A percentile compares a stretch with the other conserved stretches of the same genome.
Evolutionary conservation across 2,888 invertebrate species (phyloP).

Genomic region (Panzeria rudis): DNA sequence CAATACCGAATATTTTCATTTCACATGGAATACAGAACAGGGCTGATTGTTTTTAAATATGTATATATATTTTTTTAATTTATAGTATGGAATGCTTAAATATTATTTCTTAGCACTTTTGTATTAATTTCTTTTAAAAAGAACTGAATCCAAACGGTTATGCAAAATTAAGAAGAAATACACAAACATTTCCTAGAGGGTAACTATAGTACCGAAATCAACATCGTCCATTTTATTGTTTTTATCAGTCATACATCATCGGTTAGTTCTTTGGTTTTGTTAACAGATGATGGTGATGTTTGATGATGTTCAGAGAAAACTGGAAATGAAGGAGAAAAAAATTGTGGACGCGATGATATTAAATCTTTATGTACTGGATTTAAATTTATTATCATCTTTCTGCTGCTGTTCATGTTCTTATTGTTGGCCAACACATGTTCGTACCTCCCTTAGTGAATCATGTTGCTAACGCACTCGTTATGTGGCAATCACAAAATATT

Average conservation of each 20-base stretch:
- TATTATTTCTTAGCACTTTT: too few species aligned
- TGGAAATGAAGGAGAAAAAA: neutral
- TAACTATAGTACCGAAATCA: neutral
- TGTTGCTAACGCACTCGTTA: neutral
- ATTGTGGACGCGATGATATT: conserved; percentile 5
- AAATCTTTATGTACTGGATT: conserved; percentile 41
- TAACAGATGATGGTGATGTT: conserved; percentile 47
- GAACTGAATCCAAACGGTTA: neutral
- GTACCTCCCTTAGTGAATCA: neutral
- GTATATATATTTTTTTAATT: too few species aligned
- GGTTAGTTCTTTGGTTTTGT: conserved; percentile 44
- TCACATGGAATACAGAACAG: too few species aligned
- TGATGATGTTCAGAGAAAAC: conserved; percentile 35
- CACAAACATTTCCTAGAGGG: neutral
- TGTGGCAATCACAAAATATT: conserved; percentile 27
- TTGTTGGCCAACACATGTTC: conserved; percentile 36
- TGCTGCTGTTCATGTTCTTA: neutral
- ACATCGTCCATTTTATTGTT: neutral
- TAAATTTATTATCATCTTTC: conserved; percentile 52
- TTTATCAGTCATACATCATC: conserved; percentile 32
- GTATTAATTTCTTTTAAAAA: too few species aligned
- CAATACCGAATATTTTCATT: too few species aligned
- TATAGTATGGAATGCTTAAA: too few species aligned
- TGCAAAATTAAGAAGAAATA: neutral
- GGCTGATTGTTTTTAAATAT: too few species aligned